Percentiles rank a stretch among this genome's conserved stretches.
These are phyloP conservation scores for Delia radicum DNA, from an alignment of 1,140 invertebrate genomes.

Conservation along the genomic window DNA sequence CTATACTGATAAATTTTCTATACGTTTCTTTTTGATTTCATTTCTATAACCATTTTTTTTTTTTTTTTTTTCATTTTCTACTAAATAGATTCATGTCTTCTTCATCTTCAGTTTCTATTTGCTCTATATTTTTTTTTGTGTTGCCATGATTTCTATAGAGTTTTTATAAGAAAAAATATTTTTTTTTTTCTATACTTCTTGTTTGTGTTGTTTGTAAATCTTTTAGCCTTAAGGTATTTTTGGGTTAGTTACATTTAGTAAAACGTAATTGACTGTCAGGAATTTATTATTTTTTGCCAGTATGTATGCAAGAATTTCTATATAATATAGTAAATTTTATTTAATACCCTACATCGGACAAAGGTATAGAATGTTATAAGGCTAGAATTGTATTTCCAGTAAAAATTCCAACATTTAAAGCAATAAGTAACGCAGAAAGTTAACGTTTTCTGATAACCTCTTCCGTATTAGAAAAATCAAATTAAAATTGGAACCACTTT, in stretches of 20 bases:
- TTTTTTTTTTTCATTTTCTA: neutral
- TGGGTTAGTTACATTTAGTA: neutral
- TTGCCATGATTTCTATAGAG: neutral
- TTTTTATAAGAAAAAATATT: neutral
- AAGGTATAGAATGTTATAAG: too few species aligned
- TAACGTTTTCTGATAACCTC: too few species aligned
- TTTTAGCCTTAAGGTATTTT: neutral
- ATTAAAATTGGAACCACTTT: too few species aligned
- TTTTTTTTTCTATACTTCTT: neutral
- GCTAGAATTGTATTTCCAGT: too few species aligned
- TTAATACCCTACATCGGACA: too few species aligned
- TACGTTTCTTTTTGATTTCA: neutral
- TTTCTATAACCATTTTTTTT: neutral
- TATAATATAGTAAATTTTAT: too few species aligned
- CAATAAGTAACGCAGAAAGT: too few species aligned
- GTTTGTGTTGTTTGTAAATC: neutral
- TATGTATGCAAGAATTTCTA: too few species aligned
- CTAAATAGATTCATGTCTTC: neutral
- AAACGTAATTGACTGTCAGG: conserved; percentile 3
- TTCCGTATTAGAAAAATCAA: too few species aligned
- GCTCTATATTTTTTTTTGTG: neutral
- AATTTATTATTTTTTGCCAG: neutral
- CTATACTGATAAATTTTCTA: neutral
- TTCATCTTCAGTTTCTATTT: neutral
- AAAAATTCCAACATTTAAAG: too few species aligned